Base-by-base conservation (phyloP, 2,797 vertebrate species). In the Acipenser oxyrinchus region DNA sequence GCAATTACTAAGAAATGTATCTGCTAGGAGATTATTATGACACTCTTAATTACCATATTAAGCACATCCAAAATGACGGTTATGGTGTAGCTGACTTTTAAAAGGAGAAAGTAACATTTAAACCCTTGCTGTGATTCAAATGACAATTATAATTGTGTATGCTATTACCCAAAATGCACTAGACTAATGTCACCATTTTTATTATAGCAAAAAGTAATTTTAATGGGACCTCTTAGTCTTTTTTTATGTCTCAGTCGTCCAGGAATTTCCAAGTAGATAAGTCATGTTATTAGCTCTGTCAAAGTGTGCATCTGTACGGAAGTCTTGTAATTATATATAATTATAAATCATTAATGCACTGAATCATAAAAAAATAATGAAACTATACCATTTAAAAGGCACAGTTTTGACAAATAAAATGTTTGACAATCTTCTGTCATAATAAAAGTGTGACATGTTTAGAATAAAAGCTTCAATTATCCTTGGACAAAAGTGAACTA, bases 331-430 rank as follows among this genome's bases (percentile, higher is more conserved):
- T 68, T 68, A 55, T 7, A 15, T 10, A 37, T 11, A 62, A 57
- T 68, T 55, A 53, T 49, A 49, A 62, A 68, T 68, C 18, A 62
- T 68, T 62, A 68, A 55, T 48, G 66, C 37, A 52, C 15, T 8
- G 8, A 23, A 23, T 68, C 51, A 53, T 62, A 55, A 49, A 37
- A 23, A 62, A 67, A 67, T 67, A 62, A 62, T 62, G 49, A 49
- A 6, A 57, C 2, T 4, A 7, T 58, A n/a, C 12, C 12, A 5
- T 58, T 58, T 58, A 6, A 58, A 58, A 58, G 55, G 6, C 12
- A n/a, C 12, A n/a, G 55, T n/a, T 58, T 58, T 58, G 4, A 18
- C 4, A 58, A 12, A 11, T 58, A 13, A 58, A 58, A 58, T 58
- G 55, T 11, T 58, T 13, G 15, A n/a, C 12, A 58, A 58, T 11